Conservation (phyloP, 2,797 vertebrate species). For the Myoxocephalus aenaeus region DNA sequence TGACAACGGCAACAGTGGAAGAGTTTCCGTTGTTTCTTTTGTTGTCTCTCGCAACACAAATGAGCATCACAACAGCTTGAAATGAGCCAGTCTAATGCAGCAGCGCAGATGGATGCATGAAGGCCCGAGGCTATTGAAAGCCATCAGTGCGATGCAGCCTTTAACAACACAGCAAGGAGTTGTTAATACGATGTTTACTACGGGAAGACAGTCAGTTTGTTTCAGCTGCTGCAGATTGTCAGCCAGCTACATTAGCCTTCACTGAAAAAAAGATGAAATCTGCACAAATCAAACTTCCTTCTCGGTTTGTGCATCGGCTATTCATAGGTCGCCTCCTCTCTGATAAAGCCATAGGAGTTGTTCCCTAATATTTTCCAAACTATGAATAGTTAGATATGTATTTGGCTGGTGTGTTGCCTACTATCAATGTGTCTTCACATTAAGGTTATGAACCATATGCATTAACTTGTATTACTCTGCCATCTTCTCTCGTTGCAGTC, state of each 20-base stretch:
- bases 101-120: slow-evolving; percentile 37
- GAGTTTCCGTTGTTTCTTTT: slow-evolving; percentile 12
- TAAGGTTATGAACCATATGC: neutral
- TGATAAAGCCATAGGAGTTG: neutral
- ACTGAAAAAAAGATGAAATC: neutral
- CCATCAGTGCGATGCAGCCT: slow-evolving; percentile 22
- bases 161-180: slow-evolving; percentile 40
- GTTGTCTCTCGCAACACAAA: slow-evolving; percentile 5
- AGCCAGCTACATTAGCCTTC: neutral
- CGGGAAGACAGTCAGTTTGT: slow-evolving; percentile 9
- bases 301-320: neutral
- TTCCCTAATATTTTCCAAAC: neutral
- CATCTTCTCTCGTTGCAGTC: slow-evolving; percentile 81
- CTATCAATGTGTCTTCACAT: neutral
- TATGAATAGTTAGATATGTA: neutral
- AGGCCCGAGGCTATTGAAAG: slow-evolving; percentile 36
- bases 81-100: slow-evolving; percentile 35
- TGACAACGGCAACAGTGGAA: neutral
- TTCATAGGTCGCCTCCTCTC: neutral
- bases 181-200: slow-evolving; percentile 20
- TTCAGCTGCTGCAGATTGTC: slow-evolving; percentile 10
- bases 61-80: slow-evolving; percentile 27
- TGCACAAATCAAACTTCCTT: neutral
- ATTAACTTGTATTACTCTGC: neutral
- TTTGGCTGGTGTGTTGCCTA: neutral